These are phyloP conservation scores for Tortricodes alternella DNA, from an alignment of 2,888 invertebrate genomes.

Conservation along the genomic window DNA sequence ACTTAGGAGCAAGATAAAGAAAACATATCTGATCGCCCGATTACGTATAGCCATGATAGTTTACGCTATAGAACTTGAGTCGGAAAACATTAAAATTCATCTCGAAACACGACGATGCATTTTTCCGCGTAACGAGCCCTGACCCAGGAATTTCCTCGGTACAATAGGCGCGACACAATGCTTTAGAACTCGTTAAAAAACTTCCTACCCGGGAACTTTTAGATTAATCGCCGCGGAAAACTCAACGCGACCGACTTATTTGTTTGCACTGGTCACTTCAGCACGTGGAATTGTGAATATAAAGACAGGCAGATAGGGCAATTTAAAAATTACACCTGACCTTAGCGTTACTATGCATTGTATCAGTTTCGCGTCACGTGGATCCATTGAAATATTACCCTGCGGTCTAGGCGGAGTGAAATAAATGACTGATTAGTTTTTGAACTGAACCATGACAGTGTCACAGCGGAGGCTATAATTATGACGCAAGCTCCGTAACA, in stretches of 20 bases:
- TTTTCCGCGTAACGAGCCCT: conserved; percentile 43
- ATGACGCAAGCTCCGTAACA: conserved; percentile 38
- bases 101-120: conserved; percentile 47
- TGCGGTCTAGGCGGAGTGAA: conserved; percentile 18
- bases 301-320: not conserved
- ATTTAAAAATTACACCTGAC: conserved; percentile 10
- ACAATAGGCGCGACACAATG: conserved; percentile 56
- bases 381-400: not conserved
- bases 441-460: conserved; percentile 29
- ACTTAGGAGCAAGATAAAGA: too few relatives aligned
- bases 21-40: too few relatives aligned
- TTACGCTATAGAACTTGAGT: too few relatives aligned
- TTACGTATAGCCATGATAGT: too few relatives aligned
- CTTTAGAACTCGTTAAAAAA: conserved; percentile 57
- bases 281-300: conserved; percentile 2
- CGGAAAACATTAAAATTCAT: conserved; percentile 45
- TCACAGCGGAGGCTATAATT: conserved; percentile 30
- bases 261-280: conserved; percentile 29
- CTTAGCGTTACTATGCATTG: conserved; percentile 21
- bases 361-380: not conserved
- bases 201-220: conserved; percentile 24
- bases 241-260: conserved; percentile 11
- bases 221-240: conserved; percentile 17
- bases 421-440: conserved; percentile 33
- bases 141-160: conserved; percentile 31